These are phyloP conservation scores for Lacanobia wlatinum DNA, from an alignment of 2,888 invertebrate genomes.

Conservation along the genomic window DNA sequence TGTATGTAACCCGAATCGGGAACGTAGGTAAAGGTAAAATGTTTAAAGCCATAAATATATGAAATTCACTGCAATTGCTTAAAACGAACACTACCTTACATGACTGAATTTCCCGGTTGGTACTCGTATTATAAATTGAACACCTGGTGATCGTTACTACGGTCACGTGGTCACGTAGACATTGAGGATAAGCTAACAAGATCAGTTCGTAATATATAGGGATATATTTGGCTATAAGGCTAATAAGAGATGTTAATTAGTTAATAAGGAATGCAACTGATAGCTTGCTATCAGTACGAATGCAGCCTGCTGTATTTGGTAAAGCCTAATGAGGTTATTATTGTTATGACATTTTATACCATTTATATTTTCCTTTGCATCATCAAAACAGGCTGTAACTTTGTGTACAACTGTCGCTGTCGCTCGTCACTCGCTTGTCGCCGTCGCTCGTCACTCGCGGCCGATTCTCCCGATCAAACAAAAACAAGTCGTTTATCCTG, in stretches of 20 bases:
- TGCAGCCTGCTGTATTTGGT: not conserved
- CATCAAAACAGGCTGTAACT: not conserved
- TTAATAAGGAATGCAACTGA: too few species aligned
- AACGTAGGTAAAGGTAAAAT: not conserved
- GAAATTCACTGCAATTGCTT: not conserved
- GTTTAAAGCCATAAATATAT: not conserved
- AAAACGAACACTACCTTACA: not conserved
- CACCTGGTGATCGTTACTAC: not conserved
- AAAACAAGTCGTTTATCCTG: constrained; percentile 68
- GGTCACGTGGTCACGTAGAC: not conserved
- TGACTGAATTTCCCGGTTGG: not conserved
- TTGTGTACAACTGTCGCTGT: not conserved
- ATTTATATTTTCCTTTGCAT: not conserved
- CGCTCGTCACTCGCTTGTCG: constrained; percentile 3
- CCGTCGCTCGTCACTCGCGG: constrained; percentile 22
- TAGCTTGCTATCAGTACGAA: not conserved
- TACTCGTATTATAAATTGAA: not conserved
- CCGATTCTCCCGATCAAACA: constrained; percentile 37
- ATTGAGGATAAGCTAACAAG: not conserved
- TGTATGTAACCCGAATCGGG: not conserved
- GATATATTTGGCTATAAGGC: not conserved
- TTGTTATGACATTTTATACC: not conserved
- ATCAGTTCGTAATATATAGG: not conserved
- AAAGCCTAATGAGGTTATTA: not conserved
- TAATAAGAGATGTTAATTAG: not conserved